Percentiles rank a stretch among this genome's conserved stretches.
phyloP scores from a whole-genome alignment of 1,140 invertebrate genomes.

The Atta cephalotes region DNA sequence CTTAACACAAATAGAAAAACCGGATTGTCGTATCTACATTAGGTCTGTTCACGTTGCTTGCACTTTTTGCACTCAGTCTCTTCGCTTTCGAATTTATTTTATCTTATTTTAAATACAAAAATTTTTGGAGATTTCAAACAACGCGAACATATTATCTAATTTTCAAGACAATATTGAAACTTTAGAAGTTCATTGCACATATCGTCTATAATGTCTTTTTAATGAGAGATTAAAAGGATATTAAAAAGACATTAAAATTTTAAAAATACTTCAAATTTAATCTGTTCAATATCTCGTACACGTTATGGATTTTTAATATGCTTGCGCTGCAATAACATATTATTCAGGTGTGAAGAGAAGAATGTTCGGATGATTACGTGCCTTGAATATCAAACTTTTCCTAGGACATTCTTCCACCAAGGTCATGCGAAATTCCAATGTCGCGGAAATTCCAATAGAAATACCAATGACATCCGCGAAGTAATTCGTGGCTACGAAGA shows the following conservation, averaged over 20 bases:
- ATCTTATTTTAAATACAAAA: no score
- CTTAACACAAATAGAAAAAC: no score
- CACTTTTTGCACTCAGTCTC: no score
- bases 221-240: neutral
- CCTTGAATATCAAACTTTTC: constrained; percentile 48
- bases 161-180: no score
- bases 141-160: no score
- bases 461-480: constrained; percentile 55
- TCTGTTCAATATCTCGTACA: neutral
- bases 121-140: no score
- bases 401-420: constrained; percentile 45
- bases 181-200: no score
- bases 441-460: constrained; percentile 44
- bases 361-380: constrained; percentile 55
- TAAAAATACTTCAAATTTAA: neutral
- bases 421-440: constrained; percentile 63
- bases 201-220: no score
- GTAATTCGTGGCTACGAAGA: constrained; percentile 50
- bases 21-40: no score
- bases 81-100: no score
- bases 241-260: constrained; percentile 3
- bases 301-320: constrained; percentile 40
- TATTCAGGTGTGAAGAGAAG: constrained; percentile 27
- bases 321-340: constrained; percentile 41
- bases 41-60: no score